These are phyloP conservation scores for Chrysolina oricalcia DNA, from an alignment of 2,888 invertebrate species.

Conservation along the genomic window DNA sequence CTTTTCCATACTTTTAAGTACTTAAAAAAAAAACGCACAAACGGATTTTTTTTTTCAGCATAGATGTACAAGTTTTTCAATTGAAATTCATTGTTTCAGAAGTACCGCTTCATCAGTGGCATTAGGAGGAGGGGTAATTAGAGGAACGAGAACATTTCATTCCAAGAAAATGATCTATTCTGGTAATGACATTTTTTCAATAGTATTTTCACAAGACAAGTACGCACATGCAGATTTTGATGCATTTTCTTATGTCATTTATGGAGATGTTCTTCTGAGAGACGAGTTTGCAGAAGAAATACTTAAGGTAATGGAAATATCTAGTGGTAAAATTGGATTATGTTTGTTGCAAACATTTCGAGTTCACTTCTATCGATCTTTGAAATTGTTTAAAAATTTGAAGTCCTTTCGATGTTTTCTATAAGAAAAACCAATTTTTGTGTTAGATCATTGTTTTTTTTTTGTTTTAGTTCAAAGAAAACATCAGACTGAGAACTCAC, in stretches of 20 bases:
- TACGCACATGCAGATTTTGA: slow-evolving; percentile 57
- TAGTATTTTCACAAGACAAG: slow-evolving; percentile 59
- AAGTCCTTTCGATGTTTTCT: too few species aligned
- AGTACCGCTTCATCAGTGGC: slow-evolving; percentile 58
- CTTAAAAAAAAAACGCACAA: background rate
- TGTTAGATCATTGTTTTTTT: background rate
- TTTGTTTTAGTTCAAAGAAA: slow-evolving; percentile 60
- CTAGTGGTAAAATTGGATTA: slow-evolving; percentile 12
- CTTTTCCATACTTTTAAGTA: too few species aligned
- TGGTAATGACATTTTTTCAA: slow-evolving; percentile 58
- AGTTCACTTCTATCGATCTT: background rate
- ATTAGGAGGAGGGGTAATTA: slow-evolving; percentile 63
- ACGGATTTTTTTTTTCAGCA: background rate
- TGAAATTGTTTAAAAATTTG: too few species aligned
- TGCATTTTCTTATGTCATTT: slow-evolving; percentile 63
- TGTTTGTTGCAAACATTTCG: background rate
- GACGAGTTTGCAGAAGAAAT: slow-evolving; percentile 61
- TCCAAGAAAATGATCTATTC: slow-evolving; percentile 49
- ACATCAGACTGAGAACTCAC: slow-evolving; percentile 55
- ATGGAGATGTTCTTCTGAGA: slow-evolving; percentile 58
- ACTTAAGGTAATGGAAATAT: slow-evolving; percentile 54
- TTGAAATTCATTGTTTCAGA: slow-evolving; percentile 51
- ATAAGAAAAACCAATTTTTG: too few species aligned
- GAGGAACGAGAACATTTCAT: slow-evolving; percentile 57
- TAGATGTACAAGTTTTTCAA: slow-evolving; percentile 9